Evolutionary conservation across 2,888 invertebrate genomes (phyloP).

Genomic region (Hypena proboscidalis): DNA sequence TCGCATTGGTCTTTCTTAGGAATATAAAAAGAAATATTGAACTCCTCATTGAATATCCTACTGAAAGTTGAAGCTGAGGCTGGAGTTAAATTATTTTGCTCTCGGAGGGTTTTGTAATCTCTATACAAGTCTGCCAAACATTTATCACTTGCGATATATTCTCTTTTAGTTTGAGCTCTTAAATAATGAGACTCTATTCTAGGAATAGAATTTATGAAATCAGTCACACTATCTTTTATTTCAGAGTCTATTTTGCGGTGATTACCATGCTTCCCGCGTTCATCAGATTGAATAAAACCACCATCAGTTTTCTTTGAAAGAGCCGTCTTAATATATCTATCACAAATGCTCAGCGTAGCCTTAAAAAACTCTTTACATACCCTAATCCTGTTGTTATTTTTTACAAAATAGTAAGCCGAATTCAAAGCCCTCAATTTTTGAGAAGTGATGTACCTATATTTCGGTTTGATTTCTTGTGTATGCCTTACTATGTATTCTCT

Average conservation of each 20-base stretch:
- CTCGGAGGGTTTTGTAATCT: conserved; percentile 7
- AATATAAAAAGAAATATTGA: too few relatives aligned
- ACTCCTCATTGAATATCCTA: too few relatives aligned
- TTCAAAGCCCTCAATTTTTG: conserved; percentile 2
- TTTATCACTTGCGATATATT: conserved; percentile 16
- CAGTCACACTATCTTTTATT: conserved; percentile 7
- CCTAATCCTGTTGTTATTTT: conserved; percentile 1
- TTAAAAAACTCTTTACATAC: conserved; percentile 13
- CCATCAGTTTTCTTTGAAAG: conserved; percentile 7
- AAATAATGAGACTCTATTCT: too few relatives aligned
- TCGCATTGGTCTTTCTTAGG: too few relatives aligned
- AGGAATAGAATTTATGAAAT: conserved; percentile 34
- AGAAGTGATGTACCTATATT: too few relatives aligned
- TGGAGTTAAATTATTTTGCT: too few relatives aligned
- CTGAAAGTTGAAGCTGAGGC: too few relatives aligned
- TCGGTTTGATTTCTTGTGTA: too few relatives aligned
- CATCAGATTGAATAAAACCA: conserved; percentile 6
- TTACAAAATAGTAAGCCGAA: conserved; percentile 8
- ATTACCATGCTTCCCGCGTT: conserved; percentile 7
- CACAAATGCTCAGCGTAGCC: conserved; percentile 5
- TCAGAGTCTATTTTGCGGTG: conserved; percentile 8
- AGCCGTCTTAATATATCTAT: too few relatives aligned
- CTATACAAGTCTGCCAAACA: conserved; percentile 10
- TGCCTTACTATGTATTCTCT: too few relatives aligned
- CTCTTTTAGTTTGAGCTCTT: conserved; percentile 17